Evolutionary conservation across 2,797 vertebrate genomes (phyloP), one percentile per base, ranked within the genome.

Genomic region (Stomatorhinus walkeri): DNA sequence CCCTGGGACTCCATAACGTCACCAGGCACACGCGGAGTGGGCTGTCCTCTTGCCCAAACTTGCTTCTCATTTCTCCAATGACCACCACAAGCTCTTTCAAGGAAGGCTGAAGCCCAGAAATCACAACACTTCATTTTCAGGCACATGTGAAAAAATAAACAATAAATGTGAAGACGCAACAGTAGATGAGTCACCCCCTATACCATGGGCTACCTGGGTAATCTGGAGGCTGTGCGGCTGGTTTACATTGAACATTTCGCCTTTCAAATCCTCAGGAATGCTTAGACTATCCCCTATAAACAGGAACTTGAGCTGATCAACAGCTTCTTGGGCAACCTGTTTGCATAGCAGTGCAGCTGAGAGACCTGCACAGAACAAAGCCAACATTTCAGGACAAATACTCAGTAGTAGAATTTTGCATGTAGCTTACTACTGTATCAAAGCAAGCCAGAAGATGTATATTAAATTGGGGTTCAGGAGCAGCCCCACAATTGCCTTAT

Each of bases 1-100:
- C 93, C 64, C 91, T 92, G 85, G 93, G 92, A 0, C 94, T 92
- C 89, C 93, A 93, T 0, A 91, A 91, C 0, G 94, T 95, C 89
- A 96, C 91, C 90, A 96, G 90, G 88, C 94, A 93, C 1, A 92
- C 95, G 61, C 92, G 90, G 49, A 96, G 92, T 7, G 94, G 94
- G 1, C 93, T 94, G 0, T 89, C 72, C 1, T 94, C 93, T 64
- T 84, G 91, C 51, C 89, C 86, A n/a, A 96, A 95, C 88, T 92
- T 95, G 86, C 92, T 93, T 36, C 91, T 91, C 49, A 95, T 94
- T 88, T 93, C 92, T 86, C 94, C 95, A 2, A 96, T 93, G 89
- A 92, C 92, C 90, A 92, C 87, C 46, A 93, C 94, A 94, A 96
- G 96, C 87, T 92, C 89, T 89, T 93, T 94, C 88, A 96, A 64